phyloP scores from a whole-genome alignment of 2,888 invertebrate species.

The Lypha dubia region DNA sequence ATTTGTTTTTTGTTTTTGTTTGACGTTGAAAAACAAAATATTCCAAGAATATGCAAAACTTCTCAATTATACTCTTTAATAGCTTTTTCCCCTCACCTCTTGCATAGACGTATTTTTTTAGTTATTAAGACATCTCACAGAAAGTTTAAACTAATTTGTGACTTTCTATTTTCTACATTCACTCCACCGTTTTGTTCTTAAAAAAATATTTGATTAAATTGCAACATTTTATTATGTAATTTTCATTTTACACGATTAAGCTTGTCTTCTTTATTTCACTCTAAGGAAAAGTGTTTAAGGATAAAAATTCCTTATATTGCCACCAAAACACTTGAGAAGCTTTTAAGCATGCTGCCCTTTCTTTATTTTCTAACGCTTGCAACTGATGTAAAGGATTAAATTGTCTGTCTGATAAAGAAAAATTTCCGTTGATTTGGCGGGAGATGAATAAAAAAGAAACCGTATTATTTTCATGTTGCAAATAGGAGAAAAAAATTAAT shows the following conservation, averaged over 20 bases:
- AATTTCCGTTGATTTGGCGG: conserved; percentile 23
- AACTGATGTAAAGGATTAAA: conserved; percentile 51
- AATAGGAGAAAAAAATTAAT: not conserved
- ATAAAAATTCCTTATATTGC: conserved; percentile 22
- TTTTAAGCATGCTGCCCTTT: not conserved
- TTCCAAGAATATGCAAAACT: too few species aligned
- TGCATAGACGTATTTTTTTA: not conserved
- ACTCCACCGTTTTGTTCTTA: not conserved
- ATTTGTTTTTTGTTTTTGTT: too few species aligned
- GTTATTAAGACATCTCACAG: not conserved
- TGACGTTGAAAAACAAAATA: too few species aligned
- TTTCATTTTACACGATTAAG: conserved; percentile 40
- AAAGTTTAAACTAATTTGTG: conserved; percentile 37
- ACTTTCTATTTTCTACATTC: not conserved
- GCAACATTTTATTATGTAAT: conserved; percentile 49
- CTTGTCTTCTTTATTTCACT: conserved; percentile 53
- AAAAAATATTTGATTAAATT: conserved; percentile 45
- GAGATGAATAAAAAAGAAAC: not conserved
- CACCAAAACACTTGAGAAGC: conserved; percentile 49
- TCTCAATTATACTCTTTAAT: too few species aligned
- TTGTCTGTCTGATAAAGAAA: conserved; percentile 15
- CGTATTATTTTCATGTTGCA: conserved; percentile 37
- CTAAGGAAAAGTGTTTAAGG: conserved; percentile 48
- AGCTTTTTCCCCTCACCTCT: not conserved
- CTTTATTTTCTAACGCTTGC: not conserved